These are phyloP conservation scores for Orientallactaga sibirica DNA, from an alignment of 2,797 vertebrate genomes.

Conservation along the genomic window DNA sequence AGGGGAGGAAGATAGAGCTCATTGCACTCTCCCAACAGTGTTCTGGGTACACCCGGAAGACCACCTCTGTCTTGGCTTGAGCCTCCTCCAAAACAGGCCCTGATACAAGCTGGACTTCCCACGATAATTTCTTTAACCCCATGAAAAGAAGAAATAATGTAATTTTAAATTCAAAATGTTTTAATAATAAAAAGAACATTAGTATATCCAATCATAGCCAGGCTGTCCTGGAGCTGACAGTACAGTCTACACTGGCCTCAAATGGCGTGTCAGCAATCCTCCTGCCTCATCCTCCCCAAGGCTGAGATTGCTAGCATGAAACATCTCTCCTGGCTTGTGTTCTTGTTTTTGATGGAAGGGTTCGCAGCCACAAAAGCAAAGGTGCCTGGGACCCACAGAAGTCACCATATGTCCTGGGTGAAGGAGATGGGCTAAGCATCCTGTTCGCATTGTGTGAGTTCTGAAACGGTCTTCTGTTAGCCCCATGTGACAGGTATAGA, in stretches of 20 bases:
- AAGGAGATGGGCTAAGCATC: neutral
- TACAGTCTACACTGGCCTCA: neutral
- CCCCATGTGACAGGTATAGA: neutral
- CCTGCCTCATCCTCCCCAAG: neutral
- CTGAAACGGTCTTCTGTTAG: neutral
- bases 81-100: neutral
- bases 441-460: neutral
- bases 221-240: neutral
- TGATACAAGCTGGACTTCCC: neutral
- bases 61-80: neutral
- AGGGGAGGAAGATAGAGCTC: neutral
- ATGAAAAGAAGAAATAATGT: neutral
- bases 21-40: neutral
- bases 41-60: neutral
- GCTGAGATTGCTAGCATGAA: neutral
- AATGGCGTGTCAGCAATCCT: no score
- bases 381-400: neutral
- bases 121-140: no score
- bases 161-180: conserved; percentile 16
- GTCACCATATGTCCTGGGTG: fast-evolving
- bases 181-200: neutral
- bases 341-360: neutral
- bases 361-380: neutral
- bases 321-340: neutral
- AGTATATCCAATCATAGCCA: neutral